These are phyloP conservation scores for Euproctis similis DNA, from an alignment of 2,888 invertebrate genomes.

Conservation along the genomic window DNA sequence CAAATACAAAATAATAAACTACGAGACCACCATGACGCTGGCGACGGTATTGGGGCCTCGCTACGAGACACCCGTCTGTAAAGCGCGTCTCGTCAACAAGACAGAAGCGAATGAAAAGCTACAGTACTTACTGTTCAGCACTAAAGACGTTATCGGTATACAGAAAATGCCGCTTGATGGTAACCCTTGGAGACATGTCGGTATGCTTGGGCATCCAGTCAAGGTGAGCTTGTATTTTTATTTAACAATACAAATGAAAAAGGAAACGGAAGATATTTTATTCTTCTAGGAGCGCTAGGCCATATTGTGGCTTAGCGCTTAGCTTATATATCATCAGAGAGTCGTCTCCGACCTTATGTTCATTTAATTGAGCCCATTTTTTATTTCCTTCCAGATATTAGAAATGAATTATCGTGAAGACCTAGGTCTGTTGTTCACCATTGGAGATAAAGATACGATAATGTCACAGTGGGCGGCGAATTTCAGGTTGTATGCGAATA, in stretches of 20 bases:
- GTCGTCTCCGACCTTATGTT: not conserved
- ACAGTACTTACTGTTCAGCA: conserved; percentile 78
- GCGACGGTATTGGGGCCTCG: conserved; percentile 82
- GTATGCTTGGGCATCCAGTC: conserved; percentile 79
- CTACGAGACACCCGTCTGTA: conserved; percentile 76
- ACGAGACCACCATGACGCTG: conserved; percentile 78
- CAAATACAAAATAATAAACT: conserved; percentile 82
- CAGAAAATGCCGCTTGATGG: conserved; percentile 83
- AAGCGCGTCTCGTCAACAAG: conserved; percentile 51
- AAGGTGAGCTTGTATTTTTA: conserved; percentile 71
- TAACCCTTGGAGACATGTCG: conserved; percentile 81
- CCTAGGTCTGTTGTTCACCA: conserved; percentile 45
- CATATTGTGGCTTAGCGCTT: too few species aligned
- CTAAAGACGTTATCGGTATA: conserved; percentile 79
- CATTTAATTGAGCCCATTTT: not conserved
- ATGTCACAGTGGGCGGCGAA: conserved; percentile 55
- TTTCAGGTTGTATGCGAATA: conserved; percentile 50
- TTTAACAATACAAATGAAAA: too few species aligned
- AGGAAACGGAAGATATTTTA: too few species aligned
- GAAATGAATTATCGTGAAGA: conserved; percentile 52
- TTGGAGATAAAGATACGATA: conserved; percentile 50
- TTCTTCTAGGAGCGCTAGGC: too few species aligned
- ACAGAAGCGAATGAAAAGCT: conserved; percentile 25
- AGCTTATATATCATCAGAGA: too few species aligned
- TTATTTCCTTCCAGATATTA: conserved; percentile 28